Percentiles rank a stretch among this genome's conserved stretches.
Conservation (phyloP, 2,113 vertebrate species). For the Hipposideros armiger region DNA sequence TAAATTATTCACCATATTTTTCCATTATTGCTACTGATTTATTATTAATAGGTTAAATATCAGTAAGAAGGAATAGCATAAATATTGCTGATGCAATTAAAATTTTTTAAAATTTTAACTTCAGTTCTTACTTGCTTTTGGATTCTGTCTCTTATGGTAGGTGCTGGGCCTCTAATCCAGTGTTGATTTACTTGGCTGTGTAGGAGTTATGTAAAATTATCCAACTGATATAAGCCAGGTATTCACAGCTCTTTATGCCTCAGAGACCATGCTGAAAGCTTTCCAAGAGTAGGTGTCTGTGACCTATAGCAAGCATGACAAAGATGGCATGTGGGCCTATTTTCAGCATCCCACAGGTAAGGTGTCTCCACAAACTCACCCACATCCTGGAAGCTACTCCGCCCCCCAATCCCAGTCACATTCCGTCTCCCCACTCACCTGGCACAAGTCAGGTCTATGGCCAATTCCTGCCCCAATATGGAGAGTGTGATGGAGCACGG, state of each 20-base stretch:
- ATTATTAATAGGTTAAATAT: background rate
- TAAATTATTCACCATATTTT: background rate
- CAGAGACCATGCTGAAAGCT: background rate
- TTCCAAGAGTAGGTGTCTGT: conserved; percentile 25
- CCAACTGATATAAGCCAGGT: conserved; percentile 47
- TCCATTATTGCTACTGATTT: background rate
- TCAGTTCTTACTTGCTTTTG: conserved; percentile 31
- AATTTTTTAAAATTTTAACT: background rate
- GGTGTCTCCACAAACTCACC: background rate
- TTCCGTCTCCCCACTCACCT: background rate
- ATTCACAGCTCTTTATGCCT: conserved; percentile 23
- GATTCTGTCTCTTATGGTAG: background rate
- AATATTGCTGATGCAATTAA: background rate
- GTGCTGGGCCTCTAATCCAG: background rate
- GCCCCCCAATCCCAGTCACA: too few relatives aligned
- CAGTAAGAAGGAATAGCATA: background rate
- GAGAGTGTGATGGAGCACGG: background rate
- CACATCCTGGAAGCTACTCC: background rate
- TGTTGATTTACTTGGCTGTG: background rate
- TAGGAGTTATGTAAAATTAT: conserved; percentile 48
- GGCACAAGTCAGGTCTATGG: background rate
- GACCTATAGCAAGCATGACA: conserved; percentile 42
- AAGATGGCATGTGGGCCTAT: background rate
- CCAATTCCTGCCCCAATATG: accelerated
- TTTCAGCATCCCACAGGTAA: background rate